Evolutionary conservation across 2,888 invertebrate genomes (phyloP), one percentile per base, ranked within the genome.

Genomic region (Diarsia mendica): DNA sequence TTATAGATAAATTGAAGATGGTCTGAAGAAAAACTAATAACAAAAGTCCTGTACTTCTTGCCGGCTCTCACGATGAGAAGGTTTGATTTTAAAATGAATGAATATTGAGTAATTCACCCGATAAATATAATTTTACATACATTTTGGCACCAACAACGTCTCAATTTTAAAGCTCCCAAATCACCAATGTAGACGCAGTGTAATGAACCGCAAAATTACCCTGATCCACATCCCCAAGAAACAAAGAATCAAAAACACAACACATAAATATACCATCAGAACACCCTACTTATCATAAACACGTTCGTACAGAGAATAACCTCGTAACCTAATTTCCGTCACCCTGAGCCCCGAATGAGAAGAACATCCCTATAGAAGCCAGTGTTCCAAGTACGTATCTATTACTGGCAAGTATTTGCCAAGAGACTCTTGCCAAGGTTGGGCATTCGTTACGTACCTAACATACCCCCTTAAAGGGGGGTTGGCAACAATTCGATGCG

Each of bases 401-500:
- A 90, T 92, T 91, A 92, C 92, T 88, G 89, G 89, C 90, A 89
- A 92, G 90, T 91, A 89, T 92, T 77, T 94, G 95, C 95, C 95
- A 95, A 95, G 93, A 90, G 90, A 88, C 87, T 85, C 87, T 84
- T 94, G 95, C 94, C 95, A 95, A 94, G 91, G 91, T 90, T 90
- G 89, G 89, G 91, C 89, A 91, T 92, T 91, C 90, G 90, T 91
- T 93, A 91, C 91, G 84, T 86, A 87, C 77, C 84, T 85, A 85
- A 83, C 83, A 84, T 85, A 74, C 82, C 86, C 86, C 87, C 88
- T 79, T 82, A 70, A 76, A 82, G 87, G 90, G 90, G 89, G 91
- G 90, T 95, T 95, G 95, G 95, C 95, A 96, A 88, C 92, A 89
- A 90, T 93, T 91, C 91, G 82, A 85, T 89, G 84, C 93, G 93